These are phyloP conservation scores for Hedychridium roseum DNA, from an alignment of 2,888 invertebrate genomes.

Conservation along the genomic window DNA sequence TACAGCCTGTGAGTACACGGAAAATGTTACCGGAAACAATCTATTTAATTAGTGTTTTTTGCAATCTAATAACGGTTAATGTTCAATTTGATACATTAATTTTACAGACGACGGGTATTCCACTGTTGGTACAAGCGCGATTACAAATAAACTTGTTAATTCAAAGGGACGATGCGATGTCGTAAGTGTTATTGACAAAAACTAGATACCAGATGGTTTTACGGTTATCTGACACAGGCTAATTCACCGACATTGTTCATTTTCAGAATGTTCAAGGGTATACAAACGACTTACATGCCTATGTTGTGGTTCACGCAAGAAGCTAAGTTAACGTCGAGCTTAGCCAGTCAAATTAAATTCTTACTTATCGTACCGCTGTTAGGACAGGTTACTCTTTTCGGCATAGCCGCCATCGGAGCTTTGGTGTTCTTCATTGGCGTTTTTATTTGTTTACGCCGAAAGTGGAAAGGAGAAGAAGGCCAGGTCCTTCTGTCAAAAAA, in stretches of 20 bases:
- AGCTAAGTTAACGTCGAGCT: constrained; percentile 68
- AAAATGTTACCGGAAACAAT: no score
- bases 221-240: constrained; percentile 5
- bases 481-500: constrained; percentile 52
- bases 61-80: not conserved
- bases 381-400: constrained; percentile 68
- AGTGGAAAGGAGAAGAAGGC: constrained; percentile 54
- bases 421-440: constrained; percentile 57
- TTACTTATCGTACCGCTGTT: constrained; percentile 67
- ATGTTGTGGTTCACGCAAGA: constrained; percentile 81
- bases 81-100: no score
- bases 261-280: constrained; percentile 68
- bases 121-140: constrained; percentile 76
- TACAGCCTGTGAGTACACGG: constrained; percentile 71
- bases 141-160: constrained; percentile 80
- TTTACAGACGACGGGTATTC: constrained; percentile 74
- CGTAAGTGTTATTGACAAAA: constrained; percentile 64
- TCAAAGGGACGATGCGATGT: constrained; percentile 65
- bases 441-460: constrained; percentile 53
- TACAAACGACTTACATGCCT: constrained; percentile 71
- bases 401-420: constrained; percentile 65
- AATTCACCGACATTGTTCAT: no score
- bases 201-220: not conserved
- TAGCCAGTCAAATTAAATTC: constrained; percentile 67
- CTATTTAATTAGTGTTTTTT: no score